Evolutionary conservation across 2,797 vertebrate genomes (phyloP).

Genomic region (Monodelphis domestica): DNA sequence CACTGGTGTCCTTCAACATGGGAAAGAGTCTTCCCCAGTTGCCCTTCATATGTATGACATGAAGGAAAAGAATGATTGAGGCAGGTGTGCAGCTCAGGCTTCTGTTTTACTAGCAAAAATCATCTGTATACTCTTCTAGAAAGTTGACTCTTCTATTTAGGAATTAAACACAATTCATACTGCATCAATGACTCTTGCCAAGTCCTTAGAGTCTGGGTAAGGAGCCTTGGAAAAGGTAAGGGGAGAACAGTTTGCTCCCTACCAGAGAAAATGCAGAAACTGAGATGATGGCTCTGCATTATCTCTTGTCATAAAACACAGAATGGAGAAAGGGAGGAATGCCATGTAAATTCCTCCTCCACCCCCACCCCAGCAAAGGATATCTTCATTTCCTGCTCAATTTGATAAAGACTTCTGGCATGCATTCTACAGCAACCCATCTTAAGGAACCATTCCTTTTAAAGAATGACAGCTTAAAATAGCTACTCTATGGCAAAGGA

Average conservation of each 20-base stretch:
- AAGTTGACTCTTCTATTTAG: background rate
- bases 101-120: background rate
- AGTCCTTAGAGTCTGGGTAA: conserved; percentile 18
- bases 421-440: background rate
- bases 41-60: background rate
- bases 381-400: background rate
- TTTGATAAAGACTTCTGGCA: conserved; percentile 10
- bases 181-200: conserved; percentile 23
- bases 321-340: background rate
- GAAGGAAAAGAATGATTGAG: background rate
- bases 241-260: background rate
- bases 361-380: background rate
- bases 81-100: background rate
- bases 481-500: background rate
- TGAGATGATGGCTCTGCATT: conserved; percentile 2
- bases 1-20: background rate
- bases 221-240: background rate
- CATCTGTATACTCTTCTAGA: background rate
- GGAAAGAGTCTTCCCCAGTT: background rate
- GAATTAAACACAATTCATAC: conserved; percentile 42
- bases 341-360: background rate
- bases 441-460: background rate
- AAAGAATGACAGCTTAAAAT: background rate
- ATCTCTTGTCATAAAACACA: background rate
- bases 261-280: background rate